Base-by-base conservation (phyloP, 1,140 invertebrate species). In the Euschistus heros region DNA sequence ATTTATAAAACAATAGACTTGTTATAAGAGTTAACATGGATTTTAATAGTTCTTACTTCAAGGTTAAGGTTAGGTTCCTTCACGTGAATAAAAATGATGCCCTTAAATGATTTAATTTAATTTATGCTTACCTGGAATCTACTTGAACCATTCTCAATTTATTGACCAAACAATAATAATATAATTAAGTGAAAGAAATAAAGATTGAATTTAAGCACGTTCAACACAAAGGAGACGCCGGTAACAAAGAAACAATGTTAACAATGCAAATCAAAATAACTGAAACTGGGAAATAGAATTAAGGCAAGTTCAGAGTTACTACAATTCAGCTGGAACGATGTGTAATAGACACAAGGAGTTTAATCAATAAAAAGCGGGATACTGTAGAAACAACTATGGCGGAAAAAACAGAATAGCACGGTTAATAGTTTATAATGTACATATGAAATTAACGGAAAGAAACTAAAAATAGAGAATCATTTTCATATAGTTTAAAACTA, bases 301-400 rank as follows among this genome's bases (percentile, higher is more conserved):
- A 6, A 20, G 3, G 20, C 47, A 22, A 18, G n/a, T 20, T 22
- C 2, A 22, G n/a, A 50, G n/a, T 50, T 13, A 50, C 47, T 13
- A 50, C 47, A 50, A 8, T 50, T 50, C 47, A 50, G 47, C 6
- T 50, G 47, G 10, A 50, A 22, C n/a, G n/a, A 18, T 22, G n/a
- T 50, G n/a, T 5, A 50, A 50, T 50, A 22, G 20, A 6, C 47
- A 50, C n/a, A 50, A 18, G 20, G 20, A 22, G 47, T 17, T 57
- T 24, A 57, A 57, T 57, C 54, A 57, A 57, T 57, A 57, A 57
- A 57, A 24, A 57, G 54, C 54, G 54, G 54, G 54, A 57, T 22
- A 18, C 20, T 24, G 54, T 17, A 57, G 20, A 26, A 57, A 24
- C 54, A 57, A 26, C 54, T 57, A 57, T 57, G 54, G 54, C 54